phyloP scores from a whole-genome alignment of 92 coral and sea anemone genomes.

The Epizoanthus ramosus region DNA sequence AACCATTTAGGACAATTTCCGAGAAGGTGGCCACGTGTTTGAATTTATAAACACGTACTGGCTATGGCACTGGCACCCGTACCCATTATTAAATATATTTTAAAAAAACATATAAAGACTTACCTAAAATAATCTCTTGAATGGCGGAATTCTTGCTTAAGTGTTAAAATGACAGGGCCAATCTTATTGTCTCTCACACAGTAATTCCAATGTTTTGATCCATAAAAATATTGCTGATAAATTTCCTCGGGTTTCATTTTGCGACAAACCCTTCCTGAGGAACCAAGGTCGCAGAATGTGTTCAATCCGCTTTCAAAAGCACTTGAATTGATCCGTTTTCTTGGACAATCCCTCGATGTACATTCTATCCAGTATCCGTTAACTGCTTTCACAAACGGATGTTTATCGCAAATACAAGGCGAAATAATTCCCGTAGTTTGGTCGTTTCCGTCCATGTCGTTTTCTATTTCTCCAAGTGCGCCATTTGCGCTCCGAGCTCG shows the following conservation, averaged over 20 bases:
- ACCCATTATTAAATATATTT: too few species aligned
- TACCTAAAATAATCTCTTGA: conserved; percentile 86
- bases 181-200: conserved; percentile 75
- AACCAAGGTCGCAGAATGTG: conserved; percentile 65
- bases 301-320: conserved; percentile 47
- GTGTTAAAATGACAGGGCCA: conserved; percentile 78
- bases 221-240: conserved; percentile 86
- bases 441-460: background rate
- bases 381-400: conserved; percentile 54
- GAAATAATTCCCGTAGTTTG: background rate
- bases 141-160: conserved; percentile 85
- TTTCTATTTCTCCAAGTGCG: background rate
- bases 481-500: background rate
- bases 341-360: conserved; percentile 62
- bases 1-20: too few species aligned
- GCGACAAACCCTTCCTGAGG: conserved; percentile 44
- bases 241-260: conserved; percentile 71
- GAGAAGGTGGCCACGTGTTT: background rate
- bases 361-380: conserved; percentile 78
- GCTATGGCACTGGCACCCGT: too few species aligned
- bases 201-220: conserved; percentile 94
- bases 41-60: too few species aligned
- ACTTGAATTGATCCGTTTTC: conserved; percentile 40
- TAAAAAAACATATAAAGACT: background rate
- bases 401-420: conserved; percentile 54